phyloP scores from a whole-genome alignment of 2,888 invertebrate genomes.

The Brachycybe producta region DNA sequence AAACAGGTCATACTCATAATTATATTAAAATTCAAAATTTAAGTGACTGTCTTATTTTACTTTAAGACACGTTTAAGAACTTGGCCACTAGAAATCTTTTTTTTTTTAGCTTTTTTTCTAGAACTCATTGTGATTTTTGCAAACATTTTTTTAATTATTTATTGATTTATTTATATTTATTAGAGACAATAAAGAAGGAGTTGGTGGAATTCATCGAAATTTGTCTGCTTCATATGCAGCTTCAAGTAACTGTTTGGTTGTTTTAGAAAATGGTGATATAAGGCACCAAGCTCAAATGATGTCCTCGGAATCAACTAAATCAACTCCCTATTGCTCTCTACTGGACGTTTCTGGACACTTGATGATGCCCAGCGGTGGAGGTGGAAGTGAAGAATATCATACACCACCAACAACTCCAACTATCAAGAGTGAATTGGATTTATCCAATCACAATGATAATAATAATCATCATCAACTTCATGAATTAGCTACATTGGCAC shows the following conservation, averaged over 20 bases:
- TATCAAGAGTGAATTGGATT: constrained; percentile 11
- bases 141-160: too few relatives aligned
- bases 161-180: too few relatives aligned
- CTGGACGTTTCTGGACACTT: constrained; percentile 15
- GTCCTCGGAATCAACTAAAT: constrained; percentile 3
- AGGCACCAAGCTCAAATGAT: background rate
- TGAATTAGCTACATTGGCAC: background rate
- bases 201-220: constrained; percentile 14
- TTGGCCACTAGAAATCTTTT: too few relatives aligned
- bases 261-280: constrained; percentile 14
- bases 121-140: too few relatives aligned
- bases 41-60: too few relatives aligned
- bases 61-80: too few relatives aligned
- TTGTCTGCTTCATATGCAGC: constrained; percentile 12
- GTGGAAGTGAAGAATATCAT: constrained; percentile 14
- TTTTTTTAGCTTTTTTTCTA: too few relatives aligned
- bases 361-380: background rate
- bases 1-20: too few relatives aligned
- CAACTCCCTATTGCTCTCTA: constrained; percentile 11
- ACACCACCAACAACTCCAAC: constrained; percentile 15
- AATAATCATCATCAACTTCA: background rate
- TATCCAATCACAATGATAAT: background rate
- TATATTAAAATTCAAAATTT: too few relatives aligned
- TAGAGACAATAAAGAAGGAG: too few relatives aligned
- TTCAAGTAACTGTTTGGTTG: background rate